A percentile compares a stretch with the other conserved stretches of the same genome.
phyloP scores from a whole-genome alignment of 2,888 invertebrate genomes.

The Dasypolia templi region DNA sequence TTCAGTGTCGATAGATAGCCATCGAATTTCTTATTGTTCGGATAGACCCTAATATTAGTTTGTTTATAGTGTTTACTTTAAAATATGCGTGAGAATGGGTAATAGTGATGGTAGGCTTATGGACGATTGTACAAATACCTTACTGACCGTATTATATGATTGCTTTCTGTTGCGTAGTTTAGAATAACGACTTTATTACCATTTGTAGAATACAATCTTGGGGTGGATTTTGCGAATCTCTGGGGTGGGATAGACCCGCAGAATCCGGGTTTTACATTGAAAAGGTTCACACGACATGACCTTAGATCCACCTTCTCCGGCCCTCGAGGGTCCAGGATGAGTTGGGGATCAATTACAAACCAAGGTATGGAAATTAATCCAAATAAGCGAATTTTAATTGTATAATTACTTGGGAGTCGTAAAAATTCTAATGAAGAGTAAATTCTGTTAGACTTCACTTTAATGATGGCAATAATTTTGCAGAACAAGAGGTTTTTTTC shows the following conservation, averaged over 20 bases:
- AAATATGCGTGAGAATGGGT: background rate
- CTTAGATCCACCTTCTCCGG: slow-evolving; percentile 14
- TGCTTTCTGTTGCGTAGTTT: too few relatives aligned
- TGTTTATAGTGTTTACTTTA: slow-evolving; percentile 10
- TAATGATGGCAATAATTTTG: slow-evolving; percentile 54
- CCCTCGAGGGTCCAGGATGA: slow-evolving; percentile 22
- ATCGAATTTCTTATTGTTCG: slow-evolving; percentile 7
- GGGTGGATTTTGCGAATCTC: slow-evolving; percentile 37
- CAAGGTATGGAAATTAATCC: slow-evolving; percentile 60
- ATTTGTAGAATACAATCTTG: slow-evolving; percentile 42
- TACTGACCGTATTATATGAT: too few relatives aligned
- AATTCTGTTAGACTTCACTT: slow-evolving; percentile 43
- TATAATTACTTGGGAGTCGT: slow-evolving; percentile 35
- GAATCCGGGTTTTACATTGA: slow-evolving; percentile 46
- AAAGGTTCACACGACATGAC: slow-evolving; percentile 41
- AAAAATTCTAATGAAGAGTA: slow-evolving; percentile 55
- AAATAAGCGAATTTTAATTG: slow-evolving; percentile 36
- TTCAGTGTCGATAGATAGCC: slow-evolving; percentile 6
- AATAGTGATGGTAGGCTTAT: background rate
- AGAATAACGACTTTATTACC: too few relatives aligned
- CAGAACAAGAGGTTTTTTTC: slow-evolving; percentile 28
- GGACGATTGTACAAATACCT: background rate
- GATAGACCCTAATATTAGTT: background rate
- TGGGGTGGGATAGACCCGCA: slow-evolving; percentile 31
- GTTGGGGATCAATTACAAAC: slow-evolving; percentile 49